Conservation (phyloP, 2,888 invertebrate species). For the Mylabris sibirica region DNA sequence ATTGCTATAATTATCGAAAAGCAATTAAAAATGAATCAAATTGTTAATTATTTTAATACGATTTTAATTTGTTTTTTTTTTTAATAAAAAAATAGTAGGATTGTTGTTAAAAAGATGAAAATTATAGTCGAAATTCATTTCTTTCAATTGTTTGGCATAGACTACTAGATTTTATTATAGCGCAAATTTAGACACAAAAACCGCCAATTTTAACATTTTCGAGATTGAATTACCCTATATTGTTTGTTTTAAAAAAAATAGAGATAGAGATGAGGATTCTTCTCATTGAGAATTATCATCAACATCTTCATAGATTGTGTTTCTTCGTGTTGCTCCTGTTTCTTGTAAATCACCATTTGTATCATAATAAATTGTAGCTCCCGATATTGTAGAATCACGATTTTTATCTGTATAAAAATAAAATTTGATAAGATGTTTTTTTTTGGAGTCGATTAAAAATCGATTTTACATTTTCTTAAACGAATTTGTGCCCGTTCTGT, state of each 20-base stretch:
- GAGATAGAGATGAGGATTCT: neutral
- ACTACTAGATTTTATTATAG: too few relatives aligned
- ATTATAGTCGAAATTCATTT: too few relatives aligned
- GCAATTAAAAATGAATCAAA: too few relatives aligned
- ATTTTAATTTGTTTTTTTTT: too few relatives aligned
- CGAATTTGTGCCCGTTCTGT: conserved; percentile 62
- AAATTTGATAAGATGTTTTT: conserved; percentile 2
- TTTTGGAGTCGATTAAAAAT: neutral
- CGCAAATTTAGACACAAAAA: too few relatives aligned
- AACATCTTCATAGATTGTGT: conserved; percentile 10
- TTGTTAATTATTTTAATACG: too few relatives aligned
- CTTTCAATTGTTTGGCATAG: too few relatives aligned
- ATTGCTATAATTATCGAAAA: too few relatives aligned
- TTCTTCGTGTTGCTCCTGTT: neutral
- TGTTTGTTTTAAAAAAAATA: neutral
- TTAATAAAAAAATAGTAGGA: too few relatives aligned
- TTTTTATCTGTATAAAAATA: conserved; percentile 26
- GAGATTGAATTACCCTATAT: neutral
- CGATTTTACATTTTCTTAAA: neutral
- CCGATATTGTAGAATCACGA: conserved; percentile 47
- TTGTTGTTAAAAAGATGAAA: too few relatives aligned
- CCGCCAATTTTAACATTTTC: too few relatives aligned
- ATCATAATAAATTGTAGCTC: conserved; percentile 43
- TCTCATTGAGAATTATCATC: conserved; percentile 11
- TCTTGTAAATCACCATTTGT: conserved; percentile 37